A percentile compares a stretch with the other conserved stretches of the same genome.
Evolutionary conservation across 2,888 invertebrate genomes (phyloP).

Genomic region (Melanostoma scalare): DNA sequence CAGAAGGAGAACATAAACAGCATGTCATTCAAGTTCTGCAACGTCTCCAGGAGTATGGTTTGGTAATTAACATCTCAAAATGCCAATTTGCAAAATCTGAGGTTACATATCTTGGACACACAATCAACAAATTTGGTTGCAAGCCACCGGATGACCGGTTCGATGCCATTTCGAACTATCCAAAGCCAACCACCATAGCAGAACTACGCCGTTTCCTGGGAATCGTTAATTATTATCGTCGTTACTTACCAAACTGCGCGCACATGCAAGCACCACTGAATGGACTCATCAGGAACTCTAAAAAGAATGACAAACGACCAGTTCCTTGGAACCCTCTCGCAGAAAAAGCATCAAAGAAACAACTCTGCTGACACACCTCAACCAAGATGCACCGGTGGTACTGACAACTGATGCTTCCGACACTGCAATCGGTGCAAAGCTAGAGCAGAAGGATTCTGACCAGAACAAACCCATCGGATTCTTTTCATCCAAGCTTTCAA

Average conservation of each 20-base stretch:
- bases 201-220: constrained; percentile 30
- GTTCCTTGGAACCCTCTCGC: constrained; percentile 12
- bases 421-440: constrained; percentile 21
- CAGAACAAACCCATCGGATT: constrained; percentile 11
- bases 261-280: constrained; percentile 10
- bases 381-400: constrained; percentile 2
- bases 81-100: constrained; percentile 33
- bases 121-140: constrained; percentile 27
- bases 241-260: constrained; percentile 30
- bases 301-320: constrained; percentile 28
- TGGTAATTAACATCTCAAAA: constrained; percentile 66
- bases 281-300: constrained; percentile 23
- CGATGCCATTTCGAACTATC: constrained; percentile 4
- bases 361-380: constrained; percentile 9
- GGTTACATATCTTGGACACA: constrained; percentile 26
- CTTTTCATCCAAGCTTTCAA: constrained; percentile 16
- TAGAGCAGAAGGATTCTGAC: constrained; percentile 14
- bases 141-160: constrained; percentile 41
- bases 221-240: constrained; percentile 45
- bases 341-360: constrained; percentile 20
- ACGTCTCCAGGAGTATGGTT: constrained; percentile 67
- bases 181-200: constrained; percentile 15
- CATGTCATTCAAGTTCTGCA: constrained; percentile 69
- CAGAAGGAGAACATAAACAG: constrained; percentile 63
- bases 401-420: constrained; percentile 32